Evolutionary conservation across 2,888 invertebrate genomes (phyloP), one percentile per base, ranked within the genome.

Genomic region (Ganaspis brasiliensis): DNA sequence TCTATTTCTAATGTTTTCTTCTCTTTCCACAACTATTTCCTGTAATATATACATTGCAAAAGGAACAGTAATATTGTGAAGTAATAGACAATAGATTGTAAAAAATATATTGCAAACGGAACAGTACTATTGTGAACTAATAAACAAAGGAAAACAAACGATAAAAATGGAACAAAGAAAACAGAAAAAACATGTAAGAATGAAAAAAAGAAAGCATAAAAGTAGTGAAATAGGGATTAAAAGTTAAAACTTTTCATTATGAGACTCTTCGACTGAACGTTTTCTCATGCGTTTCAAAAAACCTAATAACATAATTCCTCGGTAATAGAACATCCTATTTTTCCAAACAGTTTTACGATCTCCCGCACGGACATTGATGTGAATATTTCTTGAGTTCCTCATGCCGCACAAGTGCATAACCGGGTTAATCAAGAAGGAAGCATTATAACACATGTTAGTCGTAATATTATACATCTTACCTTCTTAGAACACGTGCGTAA

Each of bases 321-420:
- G n/a, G 24, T 49, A 67, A 16, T 67, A 45, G 45, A 67, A 67
- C 45, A 67, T 67, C 45, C 67, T 16, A 49, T 67, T 67, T 67
- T 67, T 67, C 24, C 26, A 16, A 67, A 21, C 3, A 63, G 40
- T 67, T 67, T 45, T 67, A 67, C 24, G 67, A 67, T 67, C 24
- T 45, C 26, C n/a, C 45, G 10, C 45, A 45, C 45, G 67, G 45
- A 49, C 67, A 67, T 49, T 67, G 45, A 67, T 67, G 67, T 45
- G 67, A 26, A 67, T 24, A 67, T 67, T 10, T 21, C 16, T 49
- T 67, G 24, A 67, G 45, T 45, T 67, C 24, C 10, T 26, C 16
- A 67, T 67, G 67, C 67, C 24, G 26, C 67, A 67, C 45, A 67
- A 49, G 67, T 49, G 45, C 67, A 67, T 67, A 67, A 67, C 67